These are phyloP conservation scores for Phodopus roborovskii DNA, from an alignment of 2,113 vertebrate genomes.

Conservation along the genomic window DNA sequence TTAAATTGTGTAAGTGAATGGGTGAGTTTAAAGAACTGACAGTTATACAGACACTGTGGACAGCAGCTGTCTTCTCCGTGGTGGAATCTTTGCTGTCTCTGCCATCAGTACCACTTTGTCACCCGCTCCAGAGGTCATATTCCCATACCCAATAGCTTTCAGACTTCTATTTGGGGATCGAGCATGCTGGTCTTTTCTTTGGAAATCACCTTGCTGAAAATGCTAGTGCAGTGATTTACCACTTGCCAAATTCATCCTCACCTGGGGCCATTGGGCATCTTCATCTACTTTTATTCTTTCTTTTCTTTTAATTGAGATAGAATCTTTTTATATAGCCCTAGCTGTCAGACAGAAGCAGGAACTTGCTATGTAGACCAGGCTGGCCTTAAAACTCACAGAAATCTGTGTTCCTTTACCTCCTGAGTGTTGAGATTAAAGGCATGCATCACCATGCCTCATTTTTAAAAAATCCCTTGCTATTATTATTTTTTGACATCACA, in stretches of 20 bases:
- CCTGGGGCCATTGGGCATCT: neutral
- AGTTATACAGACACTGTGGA: neutral
- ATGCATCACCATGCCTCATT: neutral
- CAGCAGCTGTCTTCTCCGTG: neutral
- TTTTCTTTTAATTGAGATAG: neutral
- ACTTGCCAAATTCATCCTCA: neutral
- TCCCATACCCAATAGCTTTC: neutral
- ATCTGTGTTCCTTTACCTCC: neutral
- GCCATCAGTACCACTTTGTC: neutral
- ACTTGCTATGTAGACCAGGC: neutral
- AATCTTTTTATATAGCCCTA: neutral
- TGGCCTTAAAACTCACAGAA: neutral
- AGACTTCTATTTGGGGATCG: neutral
- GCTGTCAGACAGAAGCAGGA: neutral
- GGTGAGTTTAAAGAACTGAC: neutral
- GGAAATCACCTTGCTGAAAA: constrained; percentile 13
- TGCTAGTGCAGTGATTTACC: neutral
- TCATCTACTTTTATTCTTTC: neutral
- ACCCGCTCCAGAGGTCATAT: neutral
- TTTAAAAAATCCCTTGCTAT: neutral
- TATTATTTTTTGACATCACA: neutral
- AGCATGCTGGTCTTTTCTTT: neutral
- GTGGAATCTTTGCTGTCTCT: neutral
- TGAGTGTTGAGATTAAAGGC: neutral
- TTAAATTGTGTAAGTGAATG: neutral